Base-by-base conservation (phyloP, 64 coral and sea anemone species). In the Pocillopora verrucosa region DNA sequence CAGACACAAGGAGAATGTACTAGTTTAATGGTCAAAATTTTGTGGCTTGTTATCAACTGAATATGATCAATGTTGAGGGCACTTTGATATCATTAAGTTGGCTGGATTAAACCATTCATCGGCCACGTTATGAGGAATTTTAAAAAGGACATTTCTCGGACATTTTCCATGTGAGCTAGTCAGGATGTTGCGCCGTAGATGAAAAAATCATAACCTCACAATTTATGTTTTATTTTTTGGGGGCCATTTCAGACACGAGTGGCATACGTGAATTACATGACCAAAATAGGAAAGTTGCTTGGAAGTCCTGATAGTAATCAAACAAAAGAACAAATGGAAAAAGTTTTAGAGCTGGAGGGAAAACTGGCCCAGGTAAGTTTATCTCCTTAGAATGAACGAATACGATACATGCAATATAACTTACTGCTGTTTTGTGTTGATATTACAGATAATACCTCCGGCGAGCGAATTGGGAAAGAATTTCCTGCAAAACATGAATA, bases 201-300 rank as follows among this genome's bases (percentile, higher is more conserved):
- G 3, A 51, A 51, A 51, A 51, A 51, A 30, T 30, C 30, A 30
- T 30, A 30, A 30, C 30, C 30, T 51, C 41, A 51, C 41, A 51
- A 51, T 51, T 51, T 7, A 51, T 51, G 41, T 51, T 51, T 51
- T 51, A 24, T 51, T 24, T 11, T 11, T 70, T 7, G 12, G 20
- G 25, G 22, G 11, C 1, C 5, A 7, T 45, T 84, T 74, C 13
- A 88, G 86, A 88, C 86, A 5, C 72, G 74, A 16, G 16, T 61
- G 72, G 86, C 86, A n/a, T 61, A 88, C 35, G 75, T 92, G 35
- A 45, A 87, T 24, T 86, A 87, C 73, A 86, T 92, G 90, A 81
- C 84, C 2, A 76, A 73, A 11, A 60, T 86, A 1, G 61, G 78
- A 25, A 74, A 74, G 17, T 26, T 92, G 34, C 59, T 92, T 0